phyloP scores from a whole-genome alignment of 2,797 vertebrate species.

The Sardinella longiceps region DNA sequence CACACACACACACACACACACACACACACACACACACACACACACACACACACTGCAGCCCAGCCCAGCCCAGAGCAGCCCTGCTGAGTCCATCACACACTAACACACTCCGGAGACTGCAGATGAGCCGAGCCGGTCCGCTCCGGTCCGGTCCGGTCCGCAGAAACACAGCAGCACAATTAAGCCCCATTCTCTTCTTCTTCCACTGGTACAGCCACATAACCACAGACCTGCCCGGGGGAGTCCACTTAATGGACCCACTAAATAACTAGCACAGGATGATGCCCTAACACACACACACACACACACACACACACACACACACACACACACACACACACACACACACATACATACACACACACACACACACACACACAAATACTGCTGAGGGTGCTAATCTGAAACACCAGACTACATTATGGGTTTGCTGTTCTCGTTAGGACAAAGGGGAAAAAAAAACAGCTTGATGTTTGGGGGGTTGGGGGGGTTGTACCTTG shows the following conservation, averaged over 20 bases:
- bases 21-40: too few species aligned
- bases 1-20: too few species aligned
- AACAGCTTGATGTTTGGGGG: too few species aligned
- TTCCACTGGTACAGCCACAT: background rate
- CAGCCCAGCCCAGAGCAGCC: too few species aligned
- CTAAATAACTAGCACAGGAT: background rate
- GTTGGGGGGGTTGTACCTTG: too few species aligned
- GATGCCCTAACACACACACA: background rate
- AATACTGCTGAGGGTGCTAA: background rate
- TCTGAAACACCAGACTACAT: background rate
- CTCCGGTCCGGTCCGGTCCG: too few species aligned
- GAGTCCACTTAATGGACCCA: background rate
- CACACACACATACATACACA: background rate
- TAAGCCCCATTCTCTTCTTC: background rate
- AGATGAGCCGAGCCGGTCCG: background rate
- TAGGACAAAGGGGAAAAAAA: too few species aligned
- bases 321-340: slow-evolving; percentile 28
- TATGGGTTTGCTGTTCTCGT: background rate
- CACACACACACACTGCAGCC: too few species aligned
- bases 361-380: background rate
- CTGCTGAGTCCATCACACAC: background rate
- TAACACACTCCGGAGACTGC: background rate
- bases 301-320: slow-evolving; percentile 24
- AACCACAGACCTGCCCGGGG: background rate
- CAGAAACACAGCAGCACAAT: background rate